Percentiles rank a stretch among this genome's conserved stretches.
These are phyloP conservation scores for Peucedramus taeniatus DNA, from an alignment of 2,113 vertebrate species.

Conservation along the genomic window DNA sequence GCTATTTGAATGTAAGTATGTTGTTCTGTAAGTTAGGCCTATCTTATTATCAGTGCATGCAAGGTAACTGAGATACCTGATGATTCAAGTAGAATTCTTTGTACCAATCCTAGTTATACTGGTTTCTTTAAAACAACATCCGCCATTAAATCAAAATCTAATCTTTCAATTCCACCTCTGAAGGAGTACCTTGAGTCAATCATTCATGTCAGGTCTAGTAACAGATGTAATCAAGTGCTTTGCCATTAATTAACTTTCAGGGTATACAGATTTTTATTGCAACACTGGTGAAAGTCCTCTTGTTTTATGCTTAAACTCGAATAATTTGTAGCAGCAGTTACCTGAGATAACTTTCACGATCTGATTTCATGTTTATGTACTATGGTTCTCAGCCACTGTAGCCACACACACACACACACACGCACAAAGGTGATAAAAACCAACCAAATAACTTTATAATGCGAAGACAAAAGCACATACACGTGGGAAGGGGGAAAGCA, in stretches of 20 bases:
- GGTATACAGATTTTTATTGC: neutral
- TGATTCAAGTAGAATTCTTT: neutral
- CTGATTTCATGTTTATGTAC: accelerated
- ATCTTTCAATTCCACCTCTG: neutral
- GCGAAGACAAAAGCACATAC: neutral
- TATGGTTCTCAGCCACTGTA: neutral
- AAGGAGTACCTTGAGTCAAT: neutral
- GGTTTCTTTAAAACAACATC: neutral
- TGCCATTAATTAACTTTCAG: neutral
- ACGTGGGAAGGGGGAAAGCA: accelerated
- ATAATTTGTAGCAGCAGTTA: neutral
- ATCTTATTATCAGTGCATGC: neutral
- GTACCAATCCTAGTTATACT: neutral
- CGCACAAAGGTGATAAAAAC: neutral
- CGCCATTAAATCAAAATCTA: neutral
- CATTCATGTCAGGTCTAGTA: neutral
- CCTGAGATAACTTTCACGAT: neutral
- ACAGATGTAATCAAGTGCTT: neutral
- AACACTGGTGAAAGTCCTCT: neutral
- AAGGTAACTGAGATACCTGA: neutral
- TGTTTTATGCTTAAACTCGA: neutral
- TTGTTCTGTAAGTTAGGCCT: neutral
- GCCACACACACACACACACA: neutral
- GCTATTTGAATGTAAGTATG: neutral
- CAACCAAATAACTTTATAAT: neutral